Evolutionary conservation across 2,113 vertebrate genomes (phyloP).

Genomic region (Cryptotis parvus): DNA sequence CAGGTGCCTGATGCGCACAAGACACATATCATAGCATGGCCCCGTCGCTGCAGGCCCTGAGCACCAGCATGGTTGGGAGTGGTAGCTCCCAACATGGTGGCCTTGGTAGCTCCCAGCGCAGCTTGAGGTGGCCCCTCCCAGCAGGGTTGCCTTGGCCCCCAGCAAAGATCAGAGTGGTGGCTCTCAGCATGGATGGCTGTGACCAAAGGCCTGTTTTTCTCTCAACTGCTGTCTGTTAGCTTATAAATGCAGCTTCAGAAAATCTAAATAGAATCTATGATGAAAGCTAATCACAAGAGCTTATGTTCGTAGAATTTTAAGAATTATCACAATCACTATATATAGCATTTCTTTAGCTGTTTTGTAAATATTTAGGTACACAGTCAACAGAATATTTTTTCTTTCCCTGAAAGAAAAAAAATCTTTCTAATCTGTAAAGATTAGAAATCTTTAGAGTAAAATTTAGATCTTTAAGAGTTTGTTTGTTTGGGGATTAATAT

Average conservation of each 20-base stretch:
- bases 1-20: too few relatives aligned
- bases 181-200: too few relatives aligned
- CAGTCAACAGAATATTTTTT: slow-evolving; percentile 32
- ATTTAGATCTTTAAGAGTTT: slow-evolving; percentile 18
- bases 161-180: too few relatives aligned
- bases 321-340: slow-evolving; percentile 16
- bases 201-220: neutral
- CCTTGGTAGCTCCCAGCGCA: too few relatives aligned
- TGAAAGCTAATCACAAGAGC: slow-evolving; percentile 13
- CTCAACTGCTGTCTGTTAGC: slow-evolving; percentile 1
- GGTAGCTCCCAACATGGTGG: too few relatives aligned
- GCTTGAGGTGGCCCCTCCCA: too few relatives aligned
- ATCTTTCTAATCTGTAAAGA: slow-evolving; percentile 36
- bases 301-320: slow-evolving; percentile 38
- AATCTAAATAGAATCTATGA: slow-evolving; percentile 9
- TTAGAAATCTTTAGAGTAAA: too few relatives aligned
- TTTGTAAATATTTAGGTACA: slow-evolving; percentile 52
- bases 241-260: slow-evolving; percentile 15
- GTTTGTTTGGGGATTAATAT: too few relatives aligned
- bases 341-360: slow-evolving; percentile 44
- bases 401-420: slow-evolving; percentile 33
- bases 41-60: too few relatives aligned
- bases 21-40: too few relatives aligned
- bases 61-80: too few relatives aligned
- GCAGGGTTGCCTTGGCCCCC: too few relatives aligned